Evolutionary conservation across 2,797 vertebrate species (phyloP).

Genomic region (Botia almorhae): DNA sequence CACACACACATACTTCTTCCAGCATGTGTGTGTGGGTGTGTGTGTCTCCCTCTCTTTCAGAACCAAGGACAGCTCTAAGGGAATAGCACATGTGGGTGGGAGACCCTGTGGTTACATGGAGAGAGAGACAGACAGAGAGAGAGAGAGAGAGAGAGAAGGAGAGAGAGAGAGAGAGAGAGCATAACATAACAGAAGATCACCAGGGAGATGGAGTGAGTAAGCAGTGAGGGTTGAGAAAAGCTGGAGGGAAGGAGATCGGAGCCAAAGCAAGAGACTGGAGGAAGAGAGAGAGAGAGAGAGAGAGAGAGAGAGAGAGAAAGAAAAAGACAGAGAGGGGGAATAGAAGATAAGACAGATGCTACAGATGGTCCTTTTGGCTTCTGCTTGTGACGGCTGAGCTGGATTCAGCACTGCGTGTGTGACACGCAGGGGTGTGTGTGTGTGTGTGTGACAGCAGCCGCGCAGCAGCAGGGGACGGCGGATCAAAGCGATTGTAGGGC

Average conservation of each 20-base stretch:
- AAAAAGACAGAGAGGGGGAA: constrained; percentile 16
- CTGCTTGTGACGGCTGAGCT: constrained; percentile 19
- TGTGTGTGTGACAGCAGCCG: constrained; percentile 37
- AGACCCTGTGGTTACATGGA: constrained; percentile 17
- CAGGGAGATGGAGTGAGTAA: constrained; percentile 32
- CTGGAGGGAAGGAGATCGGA: constrained; percentile 36
- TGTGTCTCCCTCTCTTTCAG: not conserved
- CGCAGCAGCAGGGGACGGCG: constrained; percentile 41
- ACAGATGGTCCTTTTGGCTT: constrained; percentile 24
- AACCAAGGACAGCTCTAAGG: constrained; percentile 61
- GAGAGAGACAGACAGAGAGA: constrained; percentile 40
- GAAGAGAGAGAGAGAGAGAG: constrained; percentile 36
- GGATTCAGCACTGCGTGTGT: constrained; percentile 30
- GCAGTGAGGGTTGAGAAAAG: constrained; percentile 15
- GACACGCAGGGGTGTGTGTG: constrained; percentile 32
- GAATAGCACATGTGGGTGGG: constrained; percentile 19
- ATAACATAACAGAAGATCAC: not conserved
- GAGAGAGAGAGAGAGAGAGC: not conserved
- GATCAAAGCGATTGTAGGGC: constrained; percentile 45
- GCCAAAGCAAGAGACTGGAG: not conserved
- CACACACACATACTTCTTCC: not conserved
- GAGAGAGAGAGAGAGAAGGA: too few species aligned
- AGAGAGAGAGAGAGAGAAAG: constrained; percentile 3
- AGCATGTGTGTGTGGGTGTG: not conserved
- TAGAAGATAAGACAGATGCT: constrained; percentile 29